Evolutionary conservation across 2,888 invertebrate species (phyloP).

Genomic region (Ptycholaimellus sp.): DNA sequence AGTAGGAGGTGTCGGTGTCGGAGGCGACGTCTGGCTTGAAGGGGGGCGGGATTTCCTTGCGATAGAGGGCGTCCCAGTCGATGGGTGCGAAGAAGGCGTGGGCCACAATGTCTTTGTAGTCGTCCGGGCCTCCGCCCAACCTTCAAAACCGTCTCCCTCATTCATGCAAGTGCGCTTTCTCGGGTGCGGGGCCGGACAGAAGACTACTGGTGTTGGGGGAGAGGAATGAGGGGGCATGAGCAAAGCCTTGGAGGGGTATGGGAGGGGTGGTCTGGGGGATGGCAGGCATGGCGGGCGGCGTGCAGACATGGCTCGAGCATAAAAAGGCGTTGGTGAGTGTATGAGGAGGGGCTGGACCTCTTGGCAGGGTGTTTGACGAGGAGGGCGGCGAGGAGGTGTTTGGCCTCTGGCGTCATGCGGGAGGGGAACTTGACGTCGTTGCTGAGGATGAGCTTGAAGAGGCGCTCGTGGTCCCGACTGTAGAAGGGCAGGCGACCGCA

Average conservation of each 20-base stretch:
- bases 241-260: too few relatives aligned
- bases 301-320: too few relatives aligned
- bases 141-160: constrained; percentile 15
- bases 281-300: too few relatives aligned
- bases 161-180: too few relatives aligned
- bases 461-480: constrained; percentile 75
- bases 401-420: constrained; percentile 61
- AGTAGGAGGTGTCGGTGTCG: constrained; percentile 88
- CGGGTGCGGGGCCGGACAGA: too few relatives aligned
- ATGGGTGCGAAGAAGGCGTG: constrained; percentile 83
- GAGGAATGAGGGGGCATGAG: too few relatives aligned
- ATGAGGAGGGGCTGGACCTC: too few relatives aligned
- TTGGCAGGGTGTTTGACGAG: constrained; percentile 67
- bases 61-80: constrained; percentile 75
- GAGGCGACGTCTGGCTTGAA: constrained; percentile 47
- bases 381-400: constrained; percentile 58
- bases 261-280: too few relatives aligned
- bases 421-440: constrained; percentile 40
- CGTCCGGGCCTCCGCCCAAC: constrained; percentile 71
- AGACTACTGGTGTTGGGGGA: too few relatives aligned
- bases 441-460: constrained; percentile 78
- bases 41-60: constrained; percentile 63
- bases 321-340: too few relatives aligned
- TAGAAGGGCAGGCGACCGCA: constrained; percentile 96
- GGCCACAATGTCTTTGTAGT: constrained; percentile 72